Base-by-base conservation (phyloP, 2,113 vertebrate genomes). In the Eubucco bourcierii region DNA sequence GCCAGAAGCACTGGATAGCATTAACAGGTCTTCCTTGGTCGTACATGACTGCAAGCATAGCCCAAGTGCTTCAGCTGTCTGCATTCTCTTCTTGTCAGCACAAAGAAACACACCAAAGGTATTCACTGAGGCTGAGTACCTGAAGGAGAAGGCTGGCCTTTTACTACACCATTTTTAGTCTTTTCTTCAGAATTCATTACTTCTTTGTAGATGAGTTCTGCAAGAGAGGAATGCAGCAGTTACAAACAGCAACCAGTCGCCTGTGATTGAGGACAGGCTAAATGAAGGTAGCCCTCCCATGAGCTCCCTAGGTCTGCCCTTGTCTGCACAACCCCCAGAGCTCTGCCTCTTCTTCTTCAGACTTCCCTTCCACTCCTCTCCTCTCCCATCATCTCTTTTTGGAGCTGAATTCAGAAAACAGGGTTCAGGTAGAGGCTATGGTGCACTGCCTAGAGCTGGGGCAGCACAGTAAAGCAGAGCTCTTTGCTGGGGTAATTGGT, bases 171-270 rank as follows among this genome's bases (percentile, higher is more conserved):
- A 79, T 99, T 99, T 98, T 99, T 99, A 95, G 98, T 99, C 97
- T 99, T 99, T 97, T 99, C 99, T 98, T 99, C 99, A 81, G 99
- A 99, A 98, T 98, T 99, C 99, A 99, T 99, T 97, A 99, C 99
- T 98, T 99, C 99, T 98, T 99, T 99, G 97, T 99, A 99, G 98
- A 99, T 99, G 84, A 99, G 98, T 97, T 99, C 99, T 99, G 97
- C 20, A 95, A 96, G 56, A 95, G 33, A 97, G 28, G 95, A 86
- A 82, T 44, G 33, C 21, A 27, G 52, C 33, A 68, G 44, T 95
- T 90, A 96, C 7, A 47, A 61, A 76, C 9, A 77, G 53, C 58
- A 82, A 33, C n/a, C 63, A 27, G 15, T n/a, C 18, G 31, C 5
- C 55, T 81, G 28, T 59, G 52, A 24, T 58, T 29, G 96, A 27